phyloP scores from a whole-genome alignment of 1,140 invertebrate species.

The Lethrus apterus region DNA sequence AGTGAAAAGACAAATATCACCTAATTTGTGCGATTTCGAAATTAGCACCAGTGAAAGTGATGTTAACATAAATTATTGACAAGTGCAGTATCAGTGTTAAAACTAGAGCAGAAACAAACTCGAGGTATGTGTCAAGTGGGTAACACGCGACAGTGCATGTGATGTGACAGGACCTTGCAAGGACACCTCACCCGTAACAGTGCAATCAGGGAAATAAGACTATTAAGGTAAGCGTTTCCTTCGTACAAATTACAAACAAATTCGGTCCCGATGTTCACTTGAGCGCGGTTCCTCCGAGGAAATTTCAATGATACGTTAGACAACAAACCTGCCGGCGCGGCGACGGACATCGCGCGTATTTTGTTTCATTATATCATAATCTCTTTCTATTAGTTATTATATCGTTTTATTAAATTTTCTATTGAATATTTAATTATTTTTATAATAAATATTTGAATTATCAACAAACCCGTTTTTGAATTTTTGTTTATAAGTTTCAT shows the following conservation, averaged over 20 bases:
- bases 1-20: conserved; percentile 25
- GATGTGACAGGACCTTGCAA: conserved; percentile 19
- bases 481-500: too few relatives aligned
- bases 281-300: conserved; percentile 13
- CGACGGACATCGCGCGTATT: not conserved
- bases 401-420: too few relatives aligned
- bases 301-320: conserved; percentile 19
- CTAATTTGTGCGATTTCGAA: conserved; percentile 28
- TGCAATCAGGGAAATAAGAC: not conserved
- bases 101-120: not conserved
- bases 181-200: conserved; percentile 9
- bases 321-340: conserved; percentile 18
- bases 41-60: conserved; percentile 33
- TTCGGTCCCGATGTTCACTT: conserved; percentile 6
- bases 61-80: conserved; percentile 22
- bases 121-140: conserved; percentile 12
- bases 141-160: conserved; percentile 11
- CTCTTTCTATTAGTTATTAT: not conserved
- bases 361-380: not conserved
- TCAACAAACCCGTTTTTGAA: too few relatives aligned
- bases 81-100: conserved; percentile 5
- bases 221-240: conserved; percentile 10
- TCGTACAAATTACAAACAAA: not conserved
- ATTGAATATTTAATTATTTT: too few relatives aligned
- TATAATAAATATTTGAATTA: too few relatives aligned